Evolutionary conservation across 2,888 invertebrate genomes (phyloP).

Genomic region (Lysandra bellargus): DNA sequence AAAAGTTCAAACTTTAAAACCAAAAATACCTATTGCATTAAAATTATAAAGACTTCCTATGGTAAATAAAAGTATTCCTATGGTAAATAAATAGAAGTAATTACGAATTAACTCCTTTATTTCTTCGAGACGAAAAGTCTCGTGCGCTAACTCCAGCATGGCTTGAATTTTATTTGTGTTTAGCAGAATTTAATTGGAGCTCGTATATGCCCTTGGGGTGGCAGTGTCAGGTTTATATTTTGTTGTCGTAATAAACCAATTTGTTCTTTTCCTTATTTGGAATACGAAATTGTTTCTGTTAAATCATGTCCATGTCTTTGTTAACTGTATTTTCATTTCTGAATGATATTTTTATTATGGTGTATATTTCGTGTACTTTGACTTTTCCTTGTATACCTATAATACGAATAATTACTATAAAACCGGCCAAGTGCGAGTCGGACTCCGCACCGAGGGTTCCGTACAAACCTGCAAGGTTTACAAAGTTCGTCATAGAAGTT

Average conservation of each 20-base stretch:
- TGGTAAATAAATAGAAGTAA: too few species aligned
- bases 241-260: slow-evolving; percentile 23
- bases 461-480: too few species aligned
- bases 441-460: too few species aligned
- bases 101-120: too few species aligned
- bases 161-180: slow-evolving; percentile 36
- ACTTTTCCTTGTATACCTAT: neutral
- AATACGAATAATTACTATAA: too few species aligned
- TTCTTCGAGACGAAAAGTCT: neutral
- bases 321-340: neutral
- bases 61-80: too few species aligned
- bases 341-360: neutral
- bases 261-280: slow-evolving; percentile 7
- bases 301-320: neutral
- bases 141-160: neutral
- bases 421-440: too few species aligned
- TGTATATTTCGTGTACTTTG: neutral
- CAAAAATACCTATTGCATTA: too few species aligned
- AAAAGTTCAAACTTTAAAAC: too few species aligned
- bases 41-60: too few species aligned
- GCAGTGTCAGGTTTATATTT: slow-evolving; percentile 18
- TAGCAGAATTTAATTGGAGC: slow-evolving; percentile 5
- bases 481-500: too few species aligned
- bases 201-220: neutral
- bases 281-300: slow-evolving; percentile 1